Conservation (phyloP, 2,797 vertebrate species). For the Gephyroberyx darwinii region DNA sequence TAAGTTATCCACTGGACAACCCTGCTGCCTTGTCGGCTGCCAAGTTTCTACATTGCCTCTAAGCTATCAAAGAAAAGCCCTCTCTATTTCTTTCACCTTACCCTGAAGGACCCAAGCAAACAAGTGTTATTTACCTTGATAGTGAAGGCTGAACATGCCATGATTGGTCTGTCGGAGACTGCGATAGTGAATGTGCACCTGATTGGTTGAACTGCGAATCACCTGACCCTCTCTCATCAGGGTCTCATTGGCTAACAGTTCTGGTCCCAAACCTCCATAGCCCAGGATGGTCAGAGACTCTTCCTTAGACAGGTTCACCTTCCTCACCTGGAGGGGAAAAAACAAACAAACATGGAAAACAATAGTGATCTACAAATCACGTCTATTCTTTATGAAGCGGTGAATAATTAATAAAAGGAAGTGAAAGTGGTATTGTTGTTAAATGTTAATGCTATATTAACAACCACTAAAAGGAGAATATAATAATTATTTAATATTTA, state of each 20-base stretch:
- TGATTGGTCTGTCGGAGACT: constrained; percentile 85
- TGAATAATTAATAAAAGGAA: too few species aligned
- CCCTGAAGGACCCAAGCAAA: background rate
- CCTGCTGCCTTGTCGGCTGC: too few species aligned
- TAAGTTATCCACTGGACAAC: too few species aligned
- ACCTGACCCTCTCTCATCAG: constrained; percentile 92
- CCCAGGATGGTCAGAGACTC: constrained; percentile 89
- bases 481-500: too few species aligned
- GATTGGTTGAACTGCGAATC: constrained; percentile 91
- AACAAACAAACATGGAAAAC: constrained; percentile 18
- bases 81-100: too few species aligned
- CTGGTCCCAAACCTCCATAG: constrained; percentile 80
- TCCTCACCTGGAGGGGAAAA: constrained; percentile 83
- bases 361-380: too few species aligned
- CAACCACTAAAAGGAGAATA: too few species aligned
- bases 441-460: too few species aligned
- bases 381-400: too few species aligned
- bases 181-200: constrained; percentile 90
- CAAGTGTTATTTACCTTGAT: constrained; percentile 83
- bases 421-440: too few species aligned
- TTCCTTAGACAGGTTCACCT: constrained; percentile 89
- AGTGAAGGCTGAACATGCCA: constrained; percentile 89
- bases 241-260: constrained; percentile 89
- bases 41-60: too few species aligned
- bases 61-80: too few species aligned